Percentiles rank a stretch among this genome's conserved stretches.
Evolutionary conservation across 2,888 invertebrate species (phyloP).

Genomic region (Pimpla rufipes): DNA sequence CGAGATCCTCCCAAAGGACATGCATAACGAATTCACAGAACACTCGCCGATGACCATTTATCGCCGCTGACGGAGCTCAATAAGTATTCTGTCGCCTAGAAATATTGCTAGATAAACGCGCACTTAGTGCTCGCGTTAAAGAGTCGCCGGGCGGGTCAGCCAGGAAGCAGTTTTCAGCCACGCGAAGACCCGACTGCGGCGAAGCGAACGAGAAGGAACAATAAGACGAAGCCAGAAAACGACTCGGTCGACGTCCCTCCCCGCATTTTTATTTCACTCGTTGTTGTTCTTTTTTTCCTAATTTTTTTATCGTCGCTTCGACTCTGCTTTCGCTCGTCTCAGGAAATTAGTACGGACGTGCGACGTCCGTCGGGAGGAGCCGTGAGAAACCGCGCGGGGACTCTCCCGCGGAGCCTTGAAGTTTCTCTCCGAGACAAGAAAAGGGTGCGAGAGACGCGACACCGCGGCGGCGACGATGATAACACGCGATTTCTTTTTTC

Average conservation of each 20-base stretch:
- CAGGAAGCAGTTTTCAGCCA: neutral
- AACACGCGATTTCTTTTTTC: conserved; percentile 18
- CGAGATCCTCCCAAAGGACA: conserved; percentile 37
- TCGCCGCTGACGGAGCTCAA: conserved; percentile 52
- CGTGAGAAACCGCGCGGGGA: conserved; percentile 55
- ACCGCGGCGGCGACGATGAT: conserved; percentile 12
- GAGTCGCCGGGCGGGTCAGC: conserved; percentile 37
- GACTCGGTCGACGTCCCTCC: neutral
- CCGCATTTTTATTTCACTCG: neutral
- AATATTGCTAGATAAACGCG: conserved; percentile 56
- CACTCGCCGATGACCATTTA: conserved; percentile 56
- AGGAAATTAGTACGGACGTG: conserved; percentile 66
- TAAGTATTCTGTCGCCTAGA: conserved; percentile 62
- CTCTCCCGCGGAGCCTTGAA: conserved; percentile 5
- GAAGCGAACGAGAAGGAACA: conserved; percentile 10
- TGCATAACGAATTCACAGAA: conserved; percentile 44
- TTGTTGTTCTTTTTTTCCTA: neutral
- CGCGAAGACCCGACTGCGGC: neutral
- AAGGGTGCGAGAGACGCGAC: conserved; percentile 1
- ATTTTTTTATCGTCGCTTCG: conserved; percentile 1
- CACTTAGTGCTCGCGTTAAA: conserved; percentile 60
- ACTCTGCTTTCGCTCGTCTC: conserved; percentile 11
- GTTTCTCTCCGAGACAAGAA: conserved; percentile 7
- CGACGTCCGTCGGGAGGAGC: conserved; percentile 58
- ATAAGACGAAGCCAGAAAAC: neutral